Percentiles rank a stretch among this genome's conserved stretches.
These are phyloP conservation scores for Ptychodera flava DNA, from an alignment of 35 echinoderm and acorn worm species.

Conservation along the genomic window DNA sequence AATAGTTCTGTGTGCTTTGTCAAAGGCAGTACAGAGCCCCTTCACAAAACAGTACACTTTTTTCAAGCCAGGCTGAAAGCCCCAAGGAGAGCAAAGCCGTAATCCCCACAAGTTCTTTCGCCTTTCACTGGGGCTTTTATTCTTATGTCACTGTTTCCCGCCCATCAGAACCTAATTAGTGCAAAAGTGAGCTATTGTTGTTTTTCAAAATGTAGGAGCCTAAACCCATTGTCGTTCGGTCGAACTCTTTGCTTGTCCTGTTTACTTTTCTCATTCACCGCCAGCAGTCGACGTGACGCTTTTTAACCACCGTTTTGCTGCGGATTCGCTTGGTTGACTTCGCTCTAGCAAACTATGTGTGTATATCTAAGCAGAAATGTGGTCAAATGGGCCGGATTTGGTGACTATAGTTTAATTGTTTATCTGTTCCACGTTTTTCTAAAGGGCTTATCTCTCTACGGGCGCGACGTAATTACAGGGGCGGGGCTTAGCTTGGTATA, in stretches of 20 bases:
- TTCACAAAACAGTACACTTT: not conserved
- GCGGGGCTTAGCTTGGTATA: not conserved
- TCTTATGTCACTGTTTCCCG: not conserved
- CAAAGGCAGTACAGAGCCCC: not conserved
- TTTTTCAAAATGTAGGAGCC: not conserved
- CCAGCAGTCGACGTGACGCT: not conserved
- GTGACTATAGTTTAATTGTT: not conserved
- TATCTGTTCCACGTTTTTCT: not conserved
- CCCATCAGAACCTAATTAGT: not conserved
- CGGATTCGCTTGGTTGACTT: not conserved
- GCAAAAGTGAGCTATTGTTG: not conserved
- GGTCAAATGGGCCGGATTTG: not conserved
- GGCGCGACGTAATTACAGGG: not conserved
- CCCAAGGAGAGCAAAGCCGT: not conserved
- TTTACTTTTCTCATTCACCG: not conserved
- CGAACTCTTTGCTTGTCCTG: not conserved
- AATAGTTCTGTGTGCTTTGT: not conserved
- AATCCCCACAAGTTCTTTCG: not conserved
- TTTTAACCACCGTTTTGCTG: not conserved
- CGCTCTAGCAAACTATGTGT: not conserved
- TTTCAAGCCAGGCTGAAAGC: not conserved
- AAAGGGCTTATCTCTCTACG: not conserved
- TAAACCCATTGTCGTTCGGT: not conserved
- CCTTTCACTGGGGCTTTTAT: not conserved
- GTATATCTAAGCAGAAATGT: not conserved